These are phyloP conservation scores for Columba livia DNA, from an alignment of 2,113 vertebrate genomes.

Conservation along the genomic window DNA sequence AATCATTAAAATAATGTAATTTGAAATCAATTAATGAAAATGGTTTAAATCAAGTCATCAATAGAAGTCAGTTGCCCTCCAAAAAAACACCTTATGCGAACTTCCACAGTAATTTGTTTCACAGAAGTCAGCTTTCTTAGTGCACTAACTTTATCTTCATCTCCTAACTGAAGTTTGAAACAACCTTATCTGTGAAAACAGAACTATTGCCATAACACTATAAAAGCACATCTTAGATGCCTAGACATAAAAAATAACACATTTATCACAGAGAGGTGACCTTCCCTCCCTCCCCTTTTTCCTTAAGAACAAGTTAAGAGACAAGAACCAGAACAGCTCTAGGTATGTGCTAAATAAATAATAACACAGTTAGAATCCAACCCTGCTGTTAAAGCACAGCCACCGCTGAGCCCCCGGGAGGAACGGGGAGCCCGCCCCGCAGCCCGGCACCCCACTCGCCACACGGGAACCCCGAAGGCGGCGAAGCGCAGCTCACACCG, in stretches of 20 bases:
- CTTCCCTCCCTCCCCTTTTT: fast-evolving
- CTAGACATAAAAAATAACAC: fast-evolving
- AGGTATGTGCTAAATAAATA: fast-evolving
- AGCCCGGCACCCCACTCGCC: fast-evolving
- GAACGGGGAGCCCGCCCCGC: fast-evolving
- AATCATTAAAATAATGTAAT: not conserved
- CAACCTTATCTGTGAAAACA: fast-evolving
- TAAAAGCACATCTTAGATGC: not conserved
- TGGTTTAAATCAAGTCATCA: not conserved
- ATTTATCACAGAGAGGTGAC: fast-evolving
- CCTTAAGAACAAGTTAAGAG: not conserved
- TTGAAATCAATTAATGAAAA: not conserved
- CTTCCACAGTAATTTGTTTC: not conserved
- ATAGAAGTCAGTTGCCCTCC: not conserved
- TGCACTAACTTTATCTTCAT: not conserved
- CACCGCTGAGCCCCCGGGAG: not conserved
- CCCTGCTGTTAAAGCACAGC: not conserved
- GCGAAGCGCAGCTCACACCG: not conserved
- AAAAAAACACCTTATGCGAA: not conserved
- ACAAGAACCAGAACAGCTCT: not conserved
- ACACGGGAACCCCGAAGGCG: fast-evolving
- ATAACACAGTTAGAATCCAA: not conserved
- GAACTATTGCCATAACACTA: fast-evolving
- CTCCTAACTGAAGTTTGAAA: not conserved
- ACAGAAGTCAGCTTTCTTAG: fast-evolving